A percentile compares a stretch with the other conserved stretches of the same genome.
phyloP scores from a whole-genome alignment of 2,888 invertebrate species.

The Pristionchus exspectatus region DNA sequence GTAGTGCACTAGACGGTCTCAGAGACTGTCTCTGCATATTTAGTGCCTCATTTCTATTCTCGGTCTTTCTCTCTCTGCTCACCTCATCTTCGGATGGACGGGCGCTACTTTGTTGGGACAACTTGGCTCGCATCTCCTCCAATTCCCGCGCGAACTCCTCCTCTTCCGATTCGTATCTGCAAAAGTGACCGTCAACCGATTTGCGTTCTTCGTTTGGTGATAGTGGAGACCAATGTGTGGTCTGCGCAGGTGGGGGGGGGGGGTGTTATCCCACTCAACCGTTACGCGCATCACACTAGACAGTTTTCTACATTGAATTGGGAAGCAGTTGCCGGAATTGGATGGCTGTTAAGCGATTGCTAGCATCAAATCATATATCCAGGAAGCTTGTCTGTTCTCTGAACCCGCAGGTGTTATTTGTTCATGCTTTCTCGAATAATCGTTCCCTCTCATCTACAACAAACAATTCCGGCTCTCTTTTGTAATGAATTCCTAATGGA shows the following conservation, averaged over 20 bases:
- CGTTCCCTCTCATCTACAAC: not conserved
- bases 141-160: conserved; percentile 76
- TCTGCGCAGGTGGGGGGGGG: no score
- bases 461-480: not conserved
- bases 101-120: conserved; percentile 60
- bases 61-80: not conserved
- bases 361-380: no score
- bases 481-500: conserved; percentile 2
- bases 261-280: no score
- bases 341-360: no score
- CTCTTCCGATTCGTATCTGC: conserved; percentile 76
- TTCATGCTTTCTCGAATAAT: not conserved
- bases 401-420: not conserved
- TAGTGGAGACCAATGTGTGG: not conserved
- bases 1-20: conserved; percentile 6
- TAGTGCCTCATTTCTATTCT: not conserved
- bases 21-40: not conserved
- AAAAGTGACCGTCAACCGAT: not conserved
- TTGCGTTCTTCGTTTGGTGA: not conserved
- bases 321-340: not conserved
- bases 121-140: conserved; percentile 69
- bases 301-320: not conserved
- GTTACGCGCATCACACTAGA: not conserved
- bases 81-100: conserved; percentile 59
- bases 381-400: not conserved